phyloP scores from a whole-genome alignment of 2,797 vertebrate genomes.

The Halcyon smyrnensis region DNA sequence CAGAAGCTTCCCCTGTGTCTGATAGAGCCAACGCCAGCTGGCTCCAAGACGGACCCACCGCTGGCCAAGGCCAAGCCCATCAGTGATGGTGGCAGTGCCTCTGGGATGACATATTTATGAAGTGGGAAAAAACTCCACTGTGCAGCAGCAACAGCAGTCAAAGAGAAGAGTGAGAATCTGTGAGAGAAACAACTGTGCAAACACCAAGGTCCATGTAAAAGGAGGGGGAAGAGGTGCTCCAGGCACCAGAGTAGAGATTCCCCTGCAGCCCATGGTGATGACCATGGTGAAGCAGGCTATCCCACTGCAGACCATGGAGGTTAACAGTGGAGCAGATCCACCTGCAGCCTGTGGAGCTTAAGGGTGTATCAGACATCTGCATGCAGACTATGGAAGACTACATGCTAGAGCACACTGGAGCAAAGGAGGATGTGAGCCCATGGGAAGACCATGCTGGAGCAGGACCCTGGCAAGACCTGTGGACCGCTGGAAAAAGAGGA shows the following conservation, averaged over 20 bases:
- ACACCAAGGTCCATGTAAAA: neutral
- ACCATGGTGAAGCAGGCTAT: neutral
- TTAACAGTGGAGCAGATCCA: too few relatives aligned
- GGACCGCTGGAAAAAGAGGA: neutral
- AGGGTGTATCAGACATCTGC: neutral
- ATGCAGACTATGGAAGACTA: neutral
- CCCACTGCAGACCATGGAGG: neutral
- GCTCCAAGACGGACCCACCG: accelerated
- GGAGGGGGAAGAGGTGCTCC: neutral
- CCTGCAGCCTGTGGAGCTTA: too few relatives aligned
- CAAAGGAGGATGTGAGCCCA: accelerated
- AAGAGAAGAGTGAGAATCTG: neutral
- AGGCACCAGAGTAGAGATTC: neutral
- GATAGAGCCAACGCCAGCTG: accelerated
- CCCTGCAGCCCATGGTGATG: neutral
- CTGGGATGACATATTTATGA: neutral
- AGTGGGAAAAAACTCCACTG: neutral
- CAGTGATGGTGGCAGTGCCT: neutral
- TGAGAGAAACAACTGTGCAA: neutral
- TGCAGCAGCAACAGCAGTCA: too few relatives aligned
- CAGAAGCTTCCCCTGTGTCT: neutral
- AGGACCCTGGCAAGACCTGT: neutral
- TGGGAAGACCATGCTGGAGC: neutral
- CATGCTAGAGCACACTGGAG: accelerated
- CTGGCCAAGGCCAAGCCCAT: neutral